These are phyloP conservation scores for Campylorhamphus procurvoides DNA, from an alignment of 2,113 vertebrate species.

Conservation along the genomic window DNA sequence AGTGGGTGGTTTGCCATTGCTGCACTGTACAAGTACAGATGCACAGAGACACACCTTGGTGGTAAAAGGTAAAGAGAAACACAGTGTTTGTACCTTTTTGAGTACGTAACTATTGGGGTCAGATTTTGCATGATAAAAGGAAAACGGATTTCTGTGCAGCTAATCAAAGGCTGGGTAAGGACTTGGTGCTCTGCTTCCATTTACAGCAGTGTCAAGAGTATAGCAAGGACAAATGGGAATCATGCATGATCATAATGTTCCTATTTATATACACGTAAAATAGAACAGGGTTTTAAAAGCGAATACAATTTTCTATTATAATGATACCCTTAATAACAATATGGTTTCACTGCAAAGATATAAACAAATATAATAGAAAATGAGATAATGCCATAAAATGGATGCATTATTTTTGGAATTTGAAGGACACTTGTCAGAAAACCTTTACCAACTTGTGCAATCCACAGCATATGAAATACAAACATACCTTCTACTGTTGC, in stretches of 20 bases:
- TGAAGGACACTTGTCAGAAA: slow-evolving; percentile 36
- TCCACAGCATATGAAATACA: background rate
- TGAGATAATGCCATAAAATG: slow-evolving; percentile 26
- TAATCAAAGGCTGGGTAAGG: background rate
- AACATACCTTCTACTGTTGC: slow-evolving; percentile 22
- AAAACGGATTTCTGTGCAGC: background rate
- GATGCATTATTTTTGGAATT: slow-evolving; percentile 7
- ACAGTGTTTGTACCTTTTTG: background rate
- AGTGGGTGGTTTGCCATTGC: background rate
- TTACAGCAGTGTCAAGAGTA: slow-evolving; percentile 37
- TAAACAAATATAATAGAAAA: slow-evolving; percentile 54
- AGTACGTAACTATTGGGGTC: background rate
- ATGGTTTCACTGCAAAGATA: slow-evolving; percentile 38
- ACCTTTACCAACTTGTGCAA: slow-evolving; percentile 10
- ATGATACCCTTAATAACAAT: slow-evolving; percentile 60
- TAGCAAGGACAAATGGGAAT: slow-evolving; percentile 26
- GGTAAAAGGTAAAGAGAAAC: background rate
- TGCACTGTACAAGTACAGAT: background rate
- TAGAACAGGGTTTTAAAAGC: slow-evolving; percentile 51
- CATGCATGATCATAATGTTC: slow-evolving; percentile 22
- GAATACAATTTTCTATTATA: slow-evolving; percentile 54
- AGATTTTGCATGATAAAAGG: background rate
- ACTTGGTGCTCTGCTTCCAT: background rate
- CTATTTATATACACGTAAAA: slow-evolving; percentile 60
- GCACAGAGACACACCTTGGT: background rate